These are phyloP conservation scores for Onychorhynchus coronatus DNA, from an alignment of 2,113 vertebrate genomes.

Conservation along the genomic window DNA sequence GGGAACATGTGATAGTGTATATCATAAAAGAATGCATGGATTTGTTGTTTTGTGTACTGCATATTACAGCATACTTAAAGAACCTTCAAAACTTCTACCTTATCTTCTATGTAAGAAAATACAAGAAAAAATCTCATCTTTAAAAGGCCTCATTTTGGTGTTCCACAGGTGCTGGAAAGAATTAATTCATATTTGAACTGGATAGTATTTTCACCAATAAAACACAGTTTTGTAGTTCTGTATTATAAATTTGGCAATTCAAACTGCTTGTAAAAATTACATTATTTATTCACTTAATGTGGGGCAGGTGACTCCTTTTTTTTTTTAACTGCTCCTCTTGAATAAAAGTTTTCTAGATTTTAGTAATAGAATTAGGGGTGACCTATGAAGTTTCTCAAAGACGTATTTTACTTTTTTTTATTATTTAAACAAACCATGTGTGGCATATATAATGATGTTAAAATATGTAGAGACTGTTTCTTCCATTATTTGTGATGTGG, in stretches of 20 bases:
- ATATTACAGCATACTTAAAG: neutral
- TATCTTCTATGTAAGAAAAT: neutral
- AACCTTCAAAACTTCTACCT: neutral
- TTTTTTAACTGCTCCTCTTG: neutral
- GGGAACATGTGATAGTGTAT: neutral
- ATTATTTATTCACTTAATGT: neutral
- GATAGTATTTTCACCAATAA: neutral
- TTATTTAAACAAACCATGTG: accelerated
- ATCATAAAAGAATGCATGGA: neutral
- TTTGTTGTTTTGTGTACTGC: neutral
- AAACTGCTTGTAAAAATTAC: neutral
- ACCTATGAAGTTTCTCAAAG: neutral
- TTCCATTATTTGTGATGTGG: neutral
- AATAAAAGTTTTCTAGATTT: neutral
- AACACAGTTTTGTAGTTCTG: neutral
- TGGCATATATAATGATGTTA: neutral
- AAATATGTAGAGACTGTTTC: neutral
- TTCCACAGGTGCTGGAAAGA: neutral
- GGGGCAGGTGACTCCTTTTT: neutral
- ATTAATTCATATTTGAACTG: neutral
- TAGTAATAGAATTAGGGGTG: neutral
- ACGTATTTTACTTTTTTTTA: neutral
- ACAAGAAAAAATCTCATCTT: neutral
- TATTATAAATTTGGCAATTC: neutral
- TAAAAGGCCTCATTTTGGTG: neutral